phyloP scores from a whole-genome alignment of 2,888 invertebrate genomes.

The Apotomis turbidana region DNA sequence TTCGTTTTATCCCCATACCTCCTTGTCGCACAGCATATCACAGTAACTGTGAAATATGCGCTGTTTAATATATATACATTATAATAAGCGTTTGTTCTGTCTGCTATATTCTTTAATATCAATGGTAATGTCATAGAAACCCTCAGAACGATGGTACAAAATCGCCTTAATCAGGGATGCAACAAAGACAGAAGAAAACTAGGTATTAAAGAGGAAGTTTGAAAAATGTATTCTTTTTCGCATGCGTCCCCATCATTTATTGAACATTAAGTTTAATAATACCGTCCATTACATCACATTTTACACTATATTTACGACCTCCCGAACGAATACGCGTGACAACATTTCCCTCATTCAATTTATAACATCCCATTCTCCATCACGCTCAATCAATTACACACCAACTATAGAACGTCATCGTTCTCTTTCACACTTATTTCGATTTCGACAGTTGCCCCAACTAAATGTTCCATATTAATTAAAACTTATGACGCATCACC shows the following conservation, averaged over 20 bases:
- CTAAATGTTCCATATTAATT: slow-evolving; percentile 77
- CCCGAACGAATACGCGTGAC: slow-evolving; percentile 57
- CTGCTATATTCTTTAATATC: neutral
- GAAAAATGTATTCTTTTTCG: neutral
- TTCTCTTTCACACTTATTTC: slow-evolving; percentile 55
- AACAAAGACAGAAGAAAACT: too few species aligned
- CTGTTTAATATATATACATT: too few species aligned
- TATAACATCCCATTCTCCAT: slow-evolving; percentile 35
- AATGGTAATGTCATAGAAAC: neutral
- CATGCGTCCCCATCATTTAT: slow-evolving; percentile 23
- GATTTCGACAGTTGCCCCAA: slow-evolving; percentile 62
- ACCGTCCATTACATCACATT: slow-evolving; percentile 29
- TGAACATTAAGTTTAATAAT: slow-evolving; percentile 29
- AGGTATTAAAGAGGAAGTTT: neutral
- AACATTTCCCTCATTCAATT: slow-evolving; percentile 54
- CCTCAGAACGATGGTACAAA: neutral
- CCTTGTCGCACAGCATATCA: too few species aligned
- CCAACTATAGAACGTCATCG: slow-evolving; percentile 58
- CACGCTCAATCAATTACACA: slow-evolving; percentile 71
- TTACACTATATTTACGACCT: slow-evolving; percentile 37
- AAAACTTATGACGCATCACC: slow-evolving; percentile 79
- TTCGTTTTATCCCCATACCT: too few species aligned
- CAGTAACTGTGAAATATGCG: too few species aligned
- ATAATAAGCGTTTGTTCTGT: too few species aligned
- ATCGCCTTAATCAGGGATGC: too few species aligned